phyloP scores from a whole-genome alignment of 2,113 vertebrate genomes.

The Cheilinus undulatus region DNA sequence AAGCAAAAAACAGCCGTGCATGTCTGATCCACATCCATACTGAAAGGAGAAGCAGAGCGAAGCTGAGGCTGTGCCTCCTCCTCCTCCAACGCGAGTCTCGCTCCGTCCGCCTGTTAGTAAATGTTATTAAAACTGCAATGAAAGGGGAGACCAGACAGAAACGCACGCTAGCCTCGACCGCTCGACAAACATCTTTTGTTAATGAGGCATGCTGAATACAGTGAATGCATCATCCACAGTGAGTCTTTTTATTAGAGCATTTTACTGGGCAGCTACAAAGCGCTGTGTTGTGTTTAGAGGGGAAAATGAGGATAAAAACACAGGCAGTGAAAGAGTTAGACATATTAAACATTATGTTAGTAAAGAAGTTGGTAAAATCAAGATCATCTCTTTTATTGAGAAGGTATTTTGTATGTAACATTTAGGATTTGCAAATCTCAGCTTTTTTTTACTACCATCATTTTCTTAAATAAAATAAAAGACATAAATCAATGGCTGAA shows the following conservation, averaged over 20 bases:
- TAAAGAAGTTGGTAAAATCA: neutral
- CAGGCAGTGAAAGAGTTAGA: neutral
- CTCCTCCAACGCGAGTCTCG: neutral
- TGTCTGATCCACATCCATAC: slow-evolving; percentile 39
- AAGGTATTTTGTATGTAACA: no score
- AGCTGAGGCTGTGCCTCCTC: neutral
- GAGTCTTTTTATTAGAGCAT: slow-evolving; percentile 35
- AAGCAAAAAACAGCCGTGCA: slow-evolving; percentile 43
- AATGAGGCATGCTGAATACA: slow-evolving; percentile 49
- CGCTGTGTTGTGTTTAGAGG: neutral
- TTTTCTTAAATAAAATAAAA: no score
- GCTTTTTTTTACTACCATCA: no score
- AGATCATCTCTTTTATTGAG: no score
- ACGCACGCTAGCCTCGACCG: slow-evolving; percentile 2
- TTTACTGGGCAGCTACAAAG: slow-evolving; percentile 15
- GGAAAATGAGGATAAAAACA: neutral
- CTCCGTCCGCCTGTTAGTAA: slow-evolving; percentile 47
- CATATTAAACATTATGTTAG: slow-evolving; percentile 2
- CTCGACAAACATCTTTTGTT: slow-evolving; percentile 60
- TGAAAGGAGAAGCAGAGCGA: slow-evolving; percentile 10
- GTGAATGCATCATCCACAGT: slow-evolving; percentile 33
- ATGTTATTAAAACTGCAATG: slow-evolving; percentile 48
- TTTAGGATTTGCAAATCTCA: no score
- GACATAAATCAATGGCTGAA: no score
- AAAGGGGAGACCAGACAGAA: slow-evolving; percentile 41